Evolutionary conservation across 1,140 invertebrate genomes (phyloP).

Genomic region (Lasioglossum baleicum): DNA sequence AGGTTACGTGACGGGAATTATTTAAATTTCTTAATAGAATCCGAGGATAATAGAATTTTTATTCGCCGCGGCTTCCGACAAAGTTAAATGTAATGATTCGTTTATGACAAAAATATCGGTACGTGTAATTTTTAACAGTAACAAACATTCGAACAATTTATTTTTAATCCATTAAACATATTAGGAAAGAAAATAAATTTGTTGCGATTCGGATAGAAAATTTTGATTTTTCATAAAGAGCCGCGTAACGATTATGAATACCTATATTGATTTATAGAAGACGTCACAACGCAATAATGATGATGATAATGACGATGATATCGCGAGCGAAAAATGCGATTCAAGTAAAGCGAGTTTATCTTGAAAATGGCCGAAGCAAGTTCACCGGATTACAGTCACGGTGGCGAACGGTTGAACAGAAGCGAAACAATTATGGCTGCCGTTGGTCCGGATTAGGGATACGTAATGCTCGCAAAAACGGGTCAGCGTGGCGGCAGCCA

Average conservation of each 20-base stretch:
- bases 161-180: too few species aligned
- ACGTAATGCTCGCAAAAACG: conserved; percentile 64
- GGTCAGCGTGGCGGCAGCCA: conserved; percentile 56
- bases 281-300: not conserved
- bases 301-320: not conserved
- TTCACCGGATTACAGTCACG: conserved; percentile 55
- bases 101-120: too few species aligned
- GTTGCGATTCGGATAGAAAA: too few species aligned
- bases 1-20: conserved; percentile 20
- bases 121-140: too few species aligned
- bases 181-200: too few species aligned
- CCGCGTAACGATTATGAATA: too few species aligned
- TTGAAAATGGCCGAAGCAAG: conserved; percentile 30
- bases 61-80: too few species aligned
- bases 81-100: too few species aligned
- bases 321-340: not conserved
- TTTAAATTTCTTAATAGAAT: conserved; percentile 25
- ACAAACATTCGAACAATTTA: too few species aligned
- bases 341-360: not conserved
- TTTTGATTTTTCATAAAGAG: too few species aligned
- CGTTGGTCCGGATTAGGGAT: conserved; percentile 61
- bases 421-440: conserved; percentile 64
- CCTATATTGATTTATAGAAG: too few species aligned
- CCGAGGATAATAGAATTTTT: not conserved
- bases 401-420: conserved; percentile 52